phyloP scores from a whole-genome alignment of 2,797 vertebrate genomes.

The Gallinago solitaria region DNA sequence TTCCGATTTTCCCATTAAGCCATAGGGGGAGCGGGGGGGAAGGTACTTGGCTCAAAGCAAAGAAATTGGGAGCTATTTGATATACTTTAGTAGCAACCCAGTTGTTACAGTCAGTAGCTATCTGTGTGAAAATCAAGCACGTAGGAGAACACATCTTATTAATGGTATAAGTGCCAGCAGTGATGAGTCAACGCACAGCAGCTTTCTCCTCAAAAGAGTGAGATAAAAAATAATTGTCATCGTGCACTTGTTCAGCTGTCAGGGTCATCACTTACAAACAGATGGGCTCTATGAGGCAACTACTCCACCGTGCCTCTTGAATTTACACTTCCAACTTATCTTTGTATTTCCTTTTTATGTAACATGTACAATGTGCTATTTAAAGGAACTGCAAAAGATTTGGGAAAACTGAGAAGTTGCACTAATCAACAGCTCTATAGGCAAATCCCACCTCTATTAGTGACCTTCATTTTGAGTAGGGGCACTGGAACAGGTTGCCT shows the following conservation, averaged over 20 bases:
- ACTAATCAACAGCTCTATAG: not conserved
- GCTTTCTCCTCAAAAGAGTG: not conserved
- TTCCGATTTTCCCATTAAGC: conserved; percentile 27
- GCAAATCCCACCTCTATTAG: not conserved
- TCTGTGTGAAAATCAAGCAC: not conserved
- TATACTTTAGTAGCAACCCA: not conserved
- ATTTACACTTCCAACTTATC: not conserved
- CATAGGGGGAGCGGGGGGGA: accelerated
- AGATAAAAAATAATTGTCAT: not conserved
- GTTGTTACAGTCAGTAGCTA: not conserved
- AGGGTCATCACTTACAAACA: not conserved
- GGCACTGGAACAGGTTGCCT: too few species aligned
- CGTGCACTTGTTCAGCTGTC: not conserved
- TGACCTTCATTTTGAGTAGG: not conserved
- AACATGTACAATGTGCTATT: not conserved
- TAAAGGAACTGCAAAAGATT: not conserved
- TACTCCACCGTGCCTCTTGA: not conserved
- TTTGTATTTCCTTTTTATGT: not conserved
- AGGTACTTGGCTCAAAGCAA: not conserved
- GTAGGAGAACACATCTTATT: not conserved
- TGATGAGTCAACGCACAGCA: accelerated
- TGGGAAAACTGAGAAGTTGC: not conserved
- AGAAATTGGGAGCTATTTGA: not conserved
- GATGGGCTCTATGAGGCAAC: not conserved
- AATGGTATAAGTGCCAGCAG: not conserved